These are phyloP conservation scores for Dynastes maya DNA, from an alignment of 2,888 invertebrate genomes.

Conservation along the genomic window DNA sequence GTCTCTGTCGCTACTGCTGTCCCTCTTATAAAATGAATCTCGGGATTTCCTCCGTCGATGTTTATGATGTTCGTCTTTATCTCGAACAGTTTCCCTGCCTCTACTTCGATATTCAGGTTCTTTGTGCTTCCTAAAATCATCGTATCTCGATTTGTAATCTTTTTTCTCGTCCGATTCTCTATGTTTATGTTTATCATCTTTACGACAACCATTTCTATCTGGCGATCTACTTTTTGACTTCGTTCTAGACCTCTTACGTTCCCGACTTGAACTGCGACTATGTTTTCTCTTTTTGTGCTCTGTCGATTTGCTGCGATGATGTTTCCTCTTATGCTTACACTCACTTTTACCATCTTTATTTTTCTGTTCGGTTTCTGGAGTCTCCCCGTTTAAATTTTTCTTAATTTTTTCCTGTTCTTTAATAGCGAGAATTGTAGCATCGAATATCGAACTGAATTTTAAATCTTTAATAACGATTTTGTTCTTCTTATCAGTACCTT, in stretches of 20 bases:
- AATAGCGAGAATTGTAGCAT: conserved; percentile 60
- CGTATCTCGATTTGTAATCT: conserved; percentile 57
- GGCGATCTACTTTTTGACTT: conserved; percentile 35
- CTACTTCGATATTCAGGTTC: conserved; percentile 31
- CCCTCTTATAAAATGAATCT: conserved; percentile 67
- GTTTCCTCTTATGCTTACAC: conserved; percentile 53
- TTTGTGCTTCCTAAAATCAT: conserved; percentile 50
- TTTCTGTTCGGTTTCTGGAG: conserved; percentile 25
- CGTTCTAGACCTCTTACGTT: conserved; percentile 35
- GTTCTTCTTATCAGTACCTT: conserved; percentile 55
- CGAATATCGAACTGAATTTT: conserved; percentile 79
- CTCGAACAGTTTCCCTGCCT: conserved; percentile 15
- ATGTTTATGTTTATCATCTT: conserved; percentile 51
- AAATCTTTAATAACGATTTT: conserved; percentile 81
- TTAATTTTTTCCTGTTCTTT: conserved; percentile 52
- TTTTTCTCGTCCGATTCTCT: conserved; percentile 44
- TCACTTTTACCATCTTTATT: conserved; percentile 47
- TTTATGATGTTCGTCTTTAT: conserved; percentile 54
- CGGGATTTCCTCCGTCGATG: conserved; percentile 68
- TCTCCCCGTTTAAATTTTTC: conserved; percentile 49
- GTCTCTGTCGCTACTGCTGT: conserved; percentile 66
- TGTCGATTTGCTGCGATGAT: conserved; percentile 51
- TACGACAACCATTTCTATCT: conserved; percentile 49
- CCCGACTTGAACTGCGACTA: conserved; percentile 42
- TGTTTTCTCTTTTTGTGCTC: conserved; percentile 36